phyloP scores from a whole-genome alignment of 2,797 vertebrate species.

The Bovichtus variegatus region DNA sequence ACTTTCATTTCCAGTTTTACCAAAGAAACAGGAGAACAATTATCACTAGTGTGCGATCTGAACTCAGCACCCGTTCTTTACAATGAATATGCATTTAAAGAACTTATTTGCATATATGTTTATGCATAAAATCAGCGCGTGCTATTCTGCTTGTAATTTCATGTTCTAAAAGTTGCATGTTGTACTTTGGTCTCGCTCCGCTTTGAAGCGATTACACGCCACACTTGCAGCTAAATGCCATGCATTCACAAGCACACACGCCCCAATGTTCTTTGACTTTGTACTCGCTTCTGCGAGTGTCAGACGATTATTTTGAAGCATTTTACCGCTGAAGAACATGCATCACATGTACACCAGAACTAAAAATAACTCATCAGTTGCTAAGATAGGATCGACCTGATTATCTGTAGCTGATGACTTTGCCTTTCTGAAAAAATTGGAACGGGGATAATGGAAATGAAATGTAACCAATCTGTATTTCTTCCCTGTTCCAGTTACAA shows the following conservation, averaged over 20 bases:
- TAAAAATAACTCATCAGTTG: slow-evolving; percentile 74
- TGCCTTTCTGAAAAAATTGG: slow-evolving; percentile 29
- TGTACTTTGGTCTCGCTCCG: slow-evolving; percentile 34
- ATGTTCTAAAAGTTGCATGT: slow-evolving; percentile 48
- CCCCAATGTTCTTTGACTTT: slow-evolving; percentile 30
- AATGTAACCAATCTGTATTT: slow-evolving; percentile 36
- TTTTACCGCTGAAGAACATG: slow-evolving; percentile 37
- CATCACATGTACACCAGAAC: slow-evolving; percentile 49
- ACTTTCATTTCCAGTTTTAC: slow-evolving; percentile 38
- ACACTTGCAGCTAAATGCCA: slow-evolving; percentile 24
- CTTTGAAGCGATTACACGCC: slow-evolving; percentile 63
- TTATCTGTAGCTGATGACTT: slow-evolving; percentile 52
- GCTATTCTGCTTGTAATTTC: slow-evolving; percentile 19
- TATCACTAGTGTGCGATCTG: neutral
- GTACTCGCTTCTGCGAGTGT: slow-evolving; percentile 42
- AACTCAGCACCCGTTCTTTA: slow-evolving; percentile 13
- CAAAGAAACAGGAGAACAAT: slow-evolving; percentile 12
- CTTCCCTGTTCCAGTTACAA: slow-evolving; percentile 37
- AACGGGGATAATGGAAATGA: slow-evolving; percentile 46
- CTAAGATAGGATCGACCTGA: slow-evolving; percentile 69
- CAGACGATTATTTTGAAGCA: slow-evolving; percentile 20
- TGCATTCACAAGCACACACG: slow-evolving; percentile 26
- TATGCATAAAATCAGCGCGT: slow-evolving; percentile 36
- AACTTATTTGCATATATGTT: slow-evolving; percentile 66
- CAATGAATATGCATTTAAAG: slow-evolving; percentile 62